Evolutionary conservation across 2,113 vertebrate species (phyloP), one percentile per base, ranked within the genome.

Genomic region (Helogale parvula): DNA sequence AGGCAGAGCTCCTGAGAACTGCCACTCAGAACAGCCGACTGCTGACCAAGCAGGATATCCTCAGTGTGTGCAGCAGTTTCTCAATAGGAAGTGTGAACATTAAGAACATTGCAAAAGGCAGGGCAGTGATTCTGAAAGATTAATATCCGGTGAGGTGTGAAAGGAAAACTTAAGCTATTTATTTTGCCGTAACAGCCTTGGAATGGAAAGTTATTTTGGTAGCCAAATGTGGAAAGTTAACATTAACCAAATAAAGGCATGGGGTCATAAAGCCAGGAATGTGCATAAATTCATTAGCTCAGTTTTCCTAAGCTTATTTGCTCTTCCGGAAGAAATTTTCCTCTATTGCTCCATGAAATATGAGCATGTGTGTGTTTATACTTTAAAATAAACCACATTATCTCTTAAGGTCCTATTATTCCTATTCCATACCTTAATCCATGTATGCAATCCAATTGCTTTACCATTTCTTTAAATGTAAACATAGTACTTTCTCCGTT

Each of bases 51-150:
- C 96, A 98, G 89, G 96, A 97, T 97, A 97, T 96, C 93, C 89
- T 97, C 65, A 81, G 14, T 12, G 86, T 86, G 50, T 63, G 60
- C 13, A 35, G 81, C 38, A 52, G 66, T 98, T 96, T 98, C 97
- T 96, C 96, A 98, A 98, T 85, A 96, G 94, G 95, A 98, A 98
- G 93, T 84, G 27, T 50, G 82, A 57, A 80, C 92, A 96, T 94
- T 57, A 97, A 94, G 77, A 95, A 68, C 94, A 93, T 98, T 99
- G 98, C 98, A 98, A 99, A 98, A 98, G 80, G 96, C 89, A 98
- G 98, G 98, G 47, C 88, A 98, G 88, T 96, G 84, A 88, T 97
- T 95, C 96, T 87, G 97, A 98, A 97, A 98, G 97, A 98, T 88
- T 85, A 94, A 96, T 97, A 98, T 99, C 98, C 97, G 97, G 97